A percentile compares a stretch with the other conserved stretches of the same genome.
Evolutionary conservation across 1,140 invertebrate genomes (phyloP).

Genomic region (Trichogramma pretiosum): DNA sequence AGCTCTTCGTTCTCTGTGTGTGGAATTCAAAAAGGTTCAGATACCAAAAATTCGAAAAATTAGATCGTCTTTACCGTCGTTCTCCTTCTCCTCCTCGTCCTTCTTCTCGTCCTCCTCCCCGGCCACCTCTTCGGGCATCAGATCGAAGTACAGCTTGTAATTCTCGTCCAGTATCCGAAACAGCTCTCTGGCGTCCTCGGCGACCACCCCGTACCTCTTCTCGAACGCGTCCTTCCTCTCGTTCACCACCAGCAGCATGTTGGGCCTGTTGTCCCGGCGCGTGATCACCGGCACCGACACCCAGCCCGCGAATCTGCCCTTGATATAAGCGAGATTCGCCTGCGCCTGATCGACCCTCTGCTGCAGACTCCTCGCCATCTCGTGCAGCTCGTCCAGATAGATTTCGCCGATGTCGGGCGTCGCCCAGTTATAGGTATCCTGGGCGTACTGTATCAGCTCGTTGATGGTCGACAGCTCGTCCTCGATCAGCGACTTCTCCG

Average conservation of each 20-base stretch:
- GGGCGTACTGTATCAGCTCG: slow-evolving; percentile 46
- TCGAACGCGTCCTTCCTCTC: slow-evolving; percentile 48
- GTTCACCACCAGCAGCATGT: slow-evolving; percentile 48
- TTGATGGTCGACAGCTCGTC: slow-evolving; percentile 52
- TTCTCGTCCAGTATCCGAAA: slow-evolving; percentile 55
- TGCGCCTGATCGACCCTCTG: slow-evolving; percentile 50
- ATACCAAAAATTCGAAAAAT: too few species aligned
- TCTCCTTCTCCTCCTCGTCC: too few species aligned
- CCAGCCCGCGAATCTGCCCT: slow-evolving; percentile 58
- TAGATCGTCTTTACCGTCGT: too few species aligned
- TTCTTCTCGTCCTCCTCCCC: slow-evolving; percentile 10
- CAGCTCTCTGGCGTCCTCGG: slow-evolving; percentile 48
- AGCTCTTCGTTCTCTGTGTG: too few species aligned
- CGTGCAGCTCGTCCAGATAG: slow-evolving; percentile 49
- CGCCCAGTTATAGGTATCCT: slow-evolving; percentile 53
- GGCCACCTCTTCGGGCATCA: slow-evolving; percentile 31
- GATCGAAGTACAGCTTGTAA: slow-evolving; percentile 52
- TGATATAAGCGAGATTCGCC: slow-evolving; percentile 39
- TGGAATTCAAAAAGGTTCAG: too few species aligned
- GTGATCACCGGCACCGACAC: slow-evolving; percentile 60
- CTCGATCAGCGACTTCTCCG: slow-evolving; percentile 52
- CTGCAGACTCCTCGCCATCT: slow-evolving; percentile 48
- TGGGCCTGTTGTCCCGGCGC: slow-evolving; percentile 52
- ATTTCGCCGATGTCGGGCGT: slow-evolving; percentile 41
- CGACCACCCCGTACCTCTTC: slow-evolving; percentile 51